Evolutionary conservation across 2,113 vertebrate genomes (phyloP).

Genomic region (Pipa parva): DNA sequence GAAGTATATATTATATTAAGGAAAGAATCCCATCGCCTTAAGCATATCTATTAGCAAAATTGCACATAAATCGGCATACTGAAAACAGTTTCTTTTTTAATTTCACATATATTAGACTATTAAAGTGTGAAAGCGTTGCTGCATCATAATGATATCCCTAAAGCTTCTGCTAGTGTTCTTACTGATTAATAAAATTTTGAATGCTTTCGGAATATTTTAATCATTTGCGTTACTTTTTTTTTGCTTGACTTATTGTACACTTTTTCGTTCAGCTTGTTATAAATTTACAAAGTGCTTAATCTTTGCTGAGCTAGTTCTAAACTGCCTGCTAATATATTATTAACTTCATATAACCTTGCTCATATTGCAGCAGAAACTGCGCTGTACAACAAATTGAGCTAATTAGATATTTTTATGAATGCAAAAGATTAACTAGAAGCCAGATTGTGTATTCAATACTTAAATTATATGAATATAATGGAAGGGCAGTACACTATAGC

Average conservation of each 20-base stretch:
- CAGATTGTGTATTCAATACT: conserved; percentile 3
- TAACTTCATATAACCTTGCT: conserved; percentile 23
- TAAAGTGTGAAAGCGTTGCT: no score
- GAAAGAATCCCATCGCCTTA: no score
- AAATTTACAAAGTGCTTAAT: conserved; percentile 31
- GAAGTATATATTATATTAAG: no score
- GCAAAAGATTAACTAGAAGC: conserved; percentile 12
- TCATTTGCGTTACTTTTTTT: conserved; percentile 31
- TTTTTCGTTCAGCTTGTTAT: conserved; percentile 30
- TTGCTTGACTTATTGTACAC: conserved; percentile 18
- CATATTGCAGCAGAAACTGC: conserved; percentile 15
- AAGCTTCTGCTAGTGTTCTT: conserved; percentile 24
- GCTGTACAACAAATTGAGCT: conserved; percentile 26
- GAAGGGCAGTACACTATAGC: no score
- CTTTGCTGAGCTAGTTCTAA: conserved; percentile 6
- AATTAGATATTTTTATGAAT: conserved; percentile 39
- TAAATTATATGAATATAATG: no score
- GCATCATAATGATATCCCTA: conserved; percentile 31
- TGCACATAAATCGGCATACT: no score
- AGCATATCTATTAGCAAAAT: no score
- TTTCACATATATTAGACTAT: no score
- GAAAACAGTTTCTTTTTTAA: no score
- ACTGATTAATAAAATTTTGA: conserved; percentile 31
- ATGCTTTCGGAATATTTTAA: conserved; percentile 9
- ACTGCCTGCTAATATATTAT: conserved; percentile 22